Conservation (phyloP, 2,888 invertebrate genomes). For the Silvanus unidentatus region DNA sequence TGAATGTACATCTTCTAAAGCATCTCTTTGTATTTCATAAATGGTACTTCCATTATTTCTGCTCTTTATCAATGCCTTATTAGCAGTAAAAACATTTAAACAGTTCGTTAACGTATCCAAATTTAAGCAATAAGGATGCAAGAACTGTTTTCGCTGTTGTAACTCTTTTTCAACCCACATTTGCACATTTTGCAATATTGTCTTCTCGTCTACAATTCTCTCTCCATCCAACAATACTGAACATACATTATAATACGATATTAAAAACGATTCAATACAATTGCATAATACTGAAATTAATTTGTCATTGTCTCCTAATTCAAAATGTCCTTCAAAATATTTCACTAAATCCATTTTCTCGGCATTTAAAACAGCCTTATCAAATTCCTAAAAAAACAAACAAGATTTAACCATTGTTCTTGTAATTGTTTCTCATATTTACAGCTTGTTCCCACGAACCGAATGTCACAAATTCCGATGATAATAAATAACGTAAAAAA, state of each 20-base stretch:
- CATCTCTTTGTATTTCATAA: slow-evolving; percentile 24
- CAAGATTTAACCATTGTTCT: too few species aligned
- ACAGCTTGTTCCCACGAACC: not conserved
- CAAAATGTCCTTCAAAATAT: slow-evolving; percentile 30
- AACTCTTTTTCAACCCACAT: slow-evolving; percentile 53
- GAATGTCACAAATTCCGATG: slow-evolving; percentile 59
- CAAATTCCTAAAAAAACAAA: slow-evolving; percentile 45
- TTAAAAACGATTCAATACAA: slow-evolving; percentile 58
- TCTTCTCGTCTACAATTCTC: slow-evolving; percentile 47
- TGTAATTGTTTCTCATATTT: not conserved
- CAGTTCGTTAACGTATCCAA: slow-evolving; percentile 60
- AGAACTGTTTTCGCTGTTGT: slow-evolving; percentile 37
- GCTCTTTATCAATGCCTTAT: slow-evolving; percentile 12
- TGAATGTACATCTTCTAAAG: slow-evolving; percentile 23
- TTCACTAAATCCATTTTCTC: slow-evolving; percentile 37
- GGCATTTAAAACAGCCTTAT: slow-evolving; percentile 42
- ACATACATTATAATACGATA: slow-evolving; percentile 52
- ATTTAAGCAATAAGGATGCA: slow-evolving; percentile 70
- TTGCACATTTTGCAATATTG: slow-evolving; percentile 54
- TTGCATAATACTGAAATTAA: slow-evolving; percentile 54
- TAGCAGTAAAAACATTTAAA: slow-evolving; percentile 48
- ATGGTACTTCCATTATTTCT: slow-evolving; percentile 15
- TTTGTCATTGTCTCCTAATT: slow-evolving; percentile 46
- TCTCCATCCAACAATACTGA: slow-evolving; percentile 35
- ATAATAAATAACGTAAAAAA: slow-evolving; percentile 51